Evolutionary conservation across 2,888 invertebrate genomes (phyloP), one percentile per base, ranked within the genome.

Genomic region (Maniola hyperantus): DNA sequence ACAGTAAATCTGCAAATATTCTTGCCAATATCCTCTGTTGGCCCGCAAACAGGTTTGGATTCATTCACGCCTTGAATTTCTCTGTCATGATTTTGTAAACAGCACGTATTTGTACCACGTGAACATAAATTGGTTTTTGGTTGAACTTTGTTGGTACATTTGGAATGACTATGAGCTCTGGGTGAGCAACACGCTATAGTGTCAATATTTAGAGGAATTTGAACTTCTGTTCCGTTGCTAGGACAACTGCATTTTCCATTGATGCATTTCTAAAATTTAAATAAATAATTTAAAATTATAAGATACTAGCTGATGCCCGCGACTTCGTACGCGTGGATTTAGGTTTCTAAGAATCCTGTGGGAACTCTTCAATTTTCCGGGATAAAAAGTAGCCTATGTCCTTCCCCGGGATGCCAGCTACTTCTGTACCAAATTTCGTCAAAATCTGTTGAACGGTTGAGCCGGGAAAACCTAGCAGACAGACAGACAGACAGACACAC

Each of bases 1-100:
- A 88, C 79, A 20, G 87, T 88, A 33, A 88, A 88, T 34, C 87
- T 76, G 42, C 88, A 88, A 0, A 87, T 71, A 34, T 79, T 87
- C 66, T 82, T 83, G 2, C 70, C 65, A 10, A 65, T 68, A 0
- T 74, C 67, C 2, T 71, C 71, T 13, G 68, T 58, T 2, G 48
- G 63, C 6, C 70, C 59, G 20, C 65, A 65, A 26, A 46, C 48
- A 33, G 48, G 50, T 36, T 54, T 53, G 15, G 18, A 7, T 36
- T 50, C 61, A 15, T 48, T 48, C 0, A 42, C 39, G 15, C 54
- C 61, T 46, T 57, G 66, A n/a, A 68, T 64, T 59, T 68, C 68
- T 6, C 50, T 51, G 33, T 66, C 69, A 1, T 36, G 48, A 10
- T 26, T 36, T 39, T 61, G 55, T 10, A 55, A 53, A 42, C 48